Evolutionary conservation across 1,140 invertebrate genomes (phyloP).

Genomic region (Procambarus virginalis): DNA sequence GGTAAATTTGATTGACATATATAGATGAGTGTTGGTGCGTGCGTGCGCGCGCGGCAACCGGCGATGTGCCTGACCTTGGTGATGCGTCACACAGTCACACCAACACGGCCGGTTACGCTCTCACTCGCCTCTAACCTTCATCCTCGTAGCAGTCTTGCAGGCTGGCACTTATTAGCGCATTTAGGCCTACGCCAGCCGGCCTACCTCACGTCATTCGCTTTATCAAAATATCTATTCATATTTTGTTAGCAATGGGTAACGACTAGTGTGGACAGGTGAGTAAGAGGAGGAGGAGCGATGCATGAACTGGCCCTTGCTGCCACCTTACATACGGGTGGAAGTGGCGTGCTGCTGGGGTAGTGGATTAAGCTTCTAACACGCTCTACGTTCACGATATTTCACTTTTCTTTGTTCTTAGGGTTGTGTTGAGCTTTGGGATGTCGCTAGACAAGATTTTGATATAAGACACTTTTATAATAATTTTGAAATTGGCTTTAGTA

Average conservation of each 20-base stretch:
- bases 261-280: constrained; percentile 2
- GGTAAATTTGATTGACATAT: background rate
- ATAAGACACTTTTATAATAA: background rate
- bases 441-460: constrained; percentile 47
- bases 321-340: background rate
- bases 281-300: background rate
- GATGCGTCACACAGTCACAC: constrained; percentile 39
- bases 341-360: background rate
- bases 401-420: constrained; percentile 65
- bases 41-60: constrained; percentile 12
- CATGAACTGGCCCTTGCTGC: background rate
- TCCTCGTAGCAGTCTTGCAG: background rate
- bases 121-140: background rate
- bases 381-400: constrained; percentile 50
- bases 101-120: background rate
- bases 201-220: constrained; percentile 49
- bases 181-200: constrained; percentile 33
- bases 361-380: constrained; percentile 24
- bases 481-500: background rate
- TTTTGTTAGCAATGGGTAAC: constrained; percentile 64
- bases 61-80: constrained; percentile 44
- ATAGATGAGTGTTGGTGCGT: background rate
- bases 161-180: background rate
- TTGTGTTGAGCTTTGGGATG: constrained; percentile 61
- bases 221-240: constrained; percentile 60